These are phyloP conservation scores for Acipenser ruthenus DNA, from an alignment of 2,797 vertebrate genomes.

Conservation along the genomic window DNA sequence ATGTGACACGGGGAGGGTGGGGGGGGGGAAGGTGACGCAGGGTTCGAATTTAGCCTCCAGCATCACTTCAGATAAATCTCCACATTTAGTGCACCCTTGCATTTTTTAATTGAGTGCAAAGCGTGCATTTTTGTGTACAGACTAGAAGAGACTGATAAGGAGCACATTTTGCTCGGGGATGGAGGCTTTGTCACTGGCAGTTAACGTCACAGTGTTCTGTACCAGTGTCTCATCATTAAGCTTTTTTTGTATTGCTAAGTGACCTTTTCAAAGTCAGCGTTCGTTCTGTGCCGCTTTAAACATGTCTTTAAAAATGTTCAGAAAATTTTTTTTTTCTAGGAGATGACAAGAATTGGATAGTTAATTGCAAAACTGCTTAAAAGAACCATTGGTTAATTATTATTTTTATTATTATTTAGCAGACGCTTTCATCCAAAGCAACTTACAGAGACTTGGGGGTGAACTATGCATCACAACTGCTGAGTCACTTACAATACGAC, in stretches of 20 bases:
- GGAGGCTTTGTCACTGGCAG: conserved; percentile 47
- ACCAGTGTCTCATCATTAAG: conserved; percentile 36
- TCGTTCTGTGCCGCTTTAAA: conserved; percentile 27
- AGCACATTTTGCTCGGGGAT: conserved; percentile 36
- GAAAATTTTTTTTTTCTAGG: background rate
- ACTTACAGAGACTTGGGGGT: too few species aligned
- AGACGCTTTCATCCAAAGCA: too few species aligned
- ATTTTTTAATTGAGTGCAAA: conserved; percentile 1
- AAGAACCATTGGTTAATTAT: too few species aligned
- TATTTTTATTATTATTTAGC: too few species aligned
- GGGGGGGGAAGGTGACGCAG: too few species aligned
- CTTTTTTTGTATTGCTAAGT: conserved; percentile 45
- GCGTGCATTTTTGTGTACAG: background rate
- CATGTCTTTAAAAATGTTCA: conserved; percentile 22
- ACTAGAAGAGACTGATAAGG: conserved; percentile 22
- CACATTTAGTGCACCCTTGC: background rate
- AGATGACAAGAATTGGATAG: too few species aligned
- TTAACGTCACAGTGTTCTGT: conserved; percentile 43
- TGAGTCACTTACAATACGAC: too few species aligned
- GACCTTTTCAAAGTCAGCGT: conserved; percentile 47
- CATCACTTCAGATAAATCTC: background rate
- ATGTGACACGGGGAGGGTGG: too few species aligned
- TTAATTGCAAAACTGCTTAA: too few species aligned
- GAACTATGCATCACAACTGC: too few species aligned
- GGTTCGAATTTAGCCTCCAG: background rate